A percentile compares a stretch with the other conserved stretches of the same genome.
Evolutionary conservation across 1,140 invertebrate species (phyloP).

Genomic region (Eumaeus atala): DNA sequence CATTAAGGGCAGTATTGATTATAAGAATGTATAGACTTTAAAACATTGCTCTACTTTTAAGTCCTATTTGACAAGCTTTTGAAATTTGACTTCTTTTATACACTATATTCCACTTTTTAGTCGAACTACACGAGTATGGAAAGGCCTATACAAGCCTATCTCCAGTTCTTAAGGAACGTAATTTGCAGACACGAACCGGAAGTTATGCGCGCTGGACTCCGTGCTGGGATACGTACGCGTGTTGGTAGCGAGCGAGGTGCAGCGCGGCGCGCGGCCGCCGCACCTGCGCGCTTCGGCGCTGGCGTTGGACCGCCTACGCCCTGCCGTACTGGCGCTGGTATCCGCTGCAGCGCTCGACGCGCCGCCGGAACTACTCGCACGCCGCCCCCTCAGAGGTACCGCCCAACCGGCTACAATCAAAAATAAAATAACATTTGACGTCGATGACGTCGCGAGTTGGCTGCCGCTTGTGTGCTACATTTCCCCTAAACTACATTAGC

Average conservation of each 20-base stretch:
- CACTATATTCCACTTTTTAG: too few species aligned
- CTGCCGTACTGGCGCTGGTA: constrained; percentile 57
- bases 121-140: too few species aligned
- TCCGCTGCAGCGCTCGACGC: constrained; percentile 74
- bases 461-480: too few species aligned
- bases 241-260: constrained; percentile 63
- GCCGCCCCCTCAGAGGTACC: constrained; percentile 70
- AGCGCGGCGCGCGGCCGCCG: constrained; percentile 45
- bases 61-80: too few species aligned
- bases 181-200: constrained; percentile 67
- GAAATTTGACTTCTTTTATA: too few species aligned
- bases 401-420: constrained; percentile 13
- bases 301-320: constrained; percentile 70
- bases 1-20: too few species aligned
- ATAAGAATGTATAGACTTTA: too few species aligned
- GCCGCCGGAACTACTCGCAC: constrained; percentile 73
- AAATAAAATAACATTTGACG: too few species aligned
- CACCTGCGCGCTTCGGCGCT: constrained; percentile 65
- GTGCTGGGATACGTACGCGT: constrained; percentile 77
- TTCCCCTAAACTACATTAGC: too few species aligned
- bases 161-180: background rate
- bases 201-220: constrained; percentile 74
- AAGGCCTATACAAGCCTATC: too few species aligned
- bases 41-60: too few species aligned
- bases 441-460: too few species aligned